Evolutionary conservation across 2,113 vertebrate species (phyloP), one percentile per base, ranked within the genome.

Genomic region (Chinchilla lanigera): DNA sequence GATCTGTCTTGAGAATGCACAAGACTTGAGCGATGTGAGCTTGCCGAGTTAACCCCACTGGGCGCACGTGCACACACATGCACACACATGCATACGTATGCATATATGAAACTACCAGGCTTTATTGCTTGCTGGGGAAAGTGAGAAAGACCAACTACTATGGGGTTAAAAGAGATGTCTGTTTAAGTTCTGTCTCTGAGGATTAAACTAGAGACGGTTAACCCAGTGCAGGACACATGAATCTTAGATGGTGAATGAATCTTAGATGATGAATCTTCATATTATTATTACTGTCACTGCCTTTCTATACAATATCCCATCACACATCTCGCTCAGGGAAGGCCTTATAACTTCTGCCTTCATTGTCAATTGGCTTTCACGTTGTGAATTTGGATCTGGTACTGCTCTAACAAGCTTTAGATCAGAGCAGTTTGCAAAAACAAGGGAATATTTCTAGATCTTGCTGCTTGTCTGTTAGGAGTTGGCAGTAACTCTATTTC

Each of bases 161-260:
- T 52, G 30, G 9, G 77, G 1, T 84, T 81, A 90, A 85, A 88
- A 52, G 13, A 82, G 17, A n/a, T 84, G 8, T 11, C 20, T 61
- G 38, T 93, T 89, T 77, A 60, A 86, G 17, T 86, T 94, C 33
- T 88, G 33, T 54, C 26, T 94, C 63, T 58, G 69, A 93, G 17
- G 10, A 88, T 67, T 63, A 93, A 90, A 60, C 56, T 50, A 97
- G 38, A 77, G 54, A 12, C 20, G 35, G 2, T 60, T 84, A 82
- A 58, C 17, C n/a, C 41, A 94, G 82, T 52, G 8, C 30, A 77
- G 8, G 28, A 47, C 12, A 84, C n/a, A 69, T 19, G 56, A 44
- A 77, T 52, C 7, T 81, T 61, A 87, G 47, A 60, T 63, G 47
- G 16, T 69, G 50, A 20, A 47, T 58, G 56, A 52, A 77, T 52